Evolutionary conservation across 1,140 invertebrate species (phyloP), one percentile per base, ranked within the genome.

Genomic region (Leptinotarsa defecta): DNA sequence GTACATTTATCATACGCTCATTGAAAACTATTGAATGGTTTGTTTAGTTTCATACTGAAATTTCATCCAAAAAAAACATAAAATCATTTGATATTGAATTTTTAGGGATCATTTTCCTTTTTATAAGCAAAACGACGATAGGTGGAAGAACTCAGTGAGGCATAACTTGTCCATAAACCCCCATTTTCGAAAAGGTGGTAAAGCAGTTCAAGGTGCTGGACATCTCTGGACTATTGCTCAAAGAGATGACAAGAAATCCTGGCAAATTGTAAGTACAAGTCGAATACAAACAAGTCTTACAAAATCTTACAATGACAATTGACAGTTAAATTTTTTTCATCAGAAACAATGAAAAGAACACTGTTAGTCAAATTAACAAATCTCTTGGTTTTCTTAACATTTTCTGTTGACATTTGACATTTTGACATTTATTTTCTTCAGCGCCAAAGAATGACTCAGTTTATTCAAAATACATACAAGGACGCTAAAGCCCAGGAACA

Each of bases 121-220:
- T 81, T 96, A 94, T 85, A 94, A 94, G 83, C 91, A 92, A 49
- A 93, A 94, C 80, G 94, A 96, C 76, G 94, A 95, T 79, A 90
- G 94, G 77, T 96, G 94, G 94, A 96, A 96, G 83, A 96, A 96
- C 84, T 96, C 94, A 0, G 94, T 96, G 0, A 87, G 94, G 73
- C 94, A 95, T 83, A 95, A 95, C 86, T 86, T 96, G 17, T 95
- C 94, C 3, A 96, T 96, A 82, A 96, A 95, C 86, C 94, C 94
- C 1, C 94, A 95, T 84, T 96, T 96, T 82, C 89, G 94, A 3
- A 96, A 96, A 85, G 94, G 94, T 0, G 91, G 91, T 0, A 93
- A 95, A 81, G 93, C 94, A 0, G 89, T 93, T 0, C 92, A 94
- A 74, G 94, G 94, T 13, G 94, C 94, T 3, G 94, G 94, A 17